These are phyloP conservation scores for Ichneumon xanthorius DNA, from an alignment of 2,888 invertebrate genomes.

Conservation along the genomic window DNA sequence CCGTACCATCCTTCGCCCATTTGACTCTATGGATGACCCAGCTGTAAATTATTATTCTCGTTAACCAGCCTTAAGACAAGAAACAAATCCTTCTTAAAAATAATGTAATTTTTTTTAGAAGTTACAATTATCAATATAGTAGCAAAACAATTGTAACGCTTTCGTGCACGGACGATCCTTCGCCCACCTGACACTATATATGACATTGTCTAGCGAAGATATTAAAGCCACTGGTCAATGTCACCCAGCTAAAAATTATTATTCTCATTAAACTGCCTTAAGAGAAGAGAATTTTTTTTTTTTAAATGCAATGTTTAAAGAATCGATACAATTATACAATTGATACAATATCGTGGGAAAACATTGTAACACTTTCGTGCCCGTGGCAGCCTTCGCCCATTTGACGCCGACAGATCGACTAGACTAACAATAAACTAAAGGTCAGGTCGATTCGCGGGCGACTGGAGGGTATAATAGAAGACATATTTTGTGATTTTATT, in stretches of 20 bases:
- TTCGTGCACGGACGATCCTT: background rate
- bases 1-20: too few species aligned
- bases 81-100: too few species aligned
- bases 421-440: constrained; percentile 30
- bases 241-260: too few species aligned
- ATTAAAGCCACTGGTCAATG: too few species aligned
- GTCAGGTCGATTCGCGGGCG: constrained; percentile 12
- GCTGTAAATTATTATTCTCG: too few species aligned
- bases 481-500: constrained; percentile 29
- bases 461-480: background rate
- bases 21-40: too few species aligned
- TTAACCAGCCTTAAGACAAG: too few species aligned
- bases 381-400: background rate
- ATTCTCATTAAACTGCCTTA: too few species aligned
- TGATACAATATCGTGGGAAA: background rate
- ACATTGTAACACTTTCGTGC: background rate
- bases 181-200: constrained; percentile 4
- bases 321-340: too few species aligned
- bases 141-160: background rate
- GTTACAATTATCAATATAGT: background rate
- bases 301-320: too few species aligned
- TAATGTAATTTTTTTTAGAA: too few species aligned
- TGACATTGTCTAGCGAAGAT: constrained; percentile 43
- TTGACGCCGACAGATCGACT: background rate
- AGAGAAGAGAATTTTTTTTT: too few species aligned